phyloP scores from a whole-genome alignment of 2,888 invertebrate genomes.

The Clivina fossor region DNA sequence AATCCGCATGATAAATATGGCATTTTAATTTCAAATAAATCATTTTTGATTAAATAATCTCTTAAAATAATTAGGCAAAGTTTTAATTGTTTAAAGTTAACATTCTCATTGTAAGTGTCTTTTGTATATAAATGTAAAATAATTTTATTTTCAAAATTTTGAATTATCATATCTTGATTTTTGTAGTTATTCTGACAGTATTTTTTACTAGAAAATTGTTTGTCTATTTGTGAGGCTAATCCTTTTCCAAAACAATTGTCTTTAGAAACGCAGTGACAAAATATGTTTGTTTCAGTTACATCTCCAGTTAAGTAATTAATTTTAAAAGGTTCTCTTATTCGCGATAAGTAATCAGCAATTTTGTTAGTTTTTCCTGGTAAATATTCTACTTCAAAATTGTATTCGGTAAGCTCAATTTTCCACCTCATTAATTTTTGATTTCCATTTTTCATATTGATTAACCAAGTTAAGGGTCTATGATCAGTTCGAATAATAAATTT shows the following conservation, averaged over 20 bases:
- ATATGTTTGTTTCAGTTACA: slow-evolving; percentile 6
- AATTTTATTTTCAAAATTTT: too few species aligned
- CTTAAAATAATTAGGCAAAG: too few species aligned
- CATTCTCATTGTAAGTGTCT: too few species aligned
- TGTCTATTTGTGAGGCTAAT: slow-evolving; percentile 12
- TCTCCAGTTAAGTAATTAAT: slow-evolving; percentile 7
- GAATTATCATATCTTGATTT: too few species aligned
- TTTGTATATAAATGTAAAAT: too few species aligned
- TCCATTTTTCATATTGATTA: slow-evolving; percentile 18
- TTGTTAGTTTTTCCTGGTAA: slow-evolving; percentile 6
- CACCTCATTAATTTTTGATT: slow-evolving; percentile 21
- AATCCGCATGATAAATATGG: too few species aligned
- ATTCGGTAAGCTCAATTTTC: slow-evolving; percentile 12
- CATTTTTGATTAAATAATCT: too few species aligned
- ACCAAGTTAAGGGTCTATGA: slow-evolving; percentile 7
- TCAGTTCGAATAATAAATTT: slow-evolving; percentile 16
- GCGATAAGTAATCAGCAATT: slow-evolving; percentile 8
- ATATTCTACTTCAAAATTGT: slow-evolving; percentile 6
- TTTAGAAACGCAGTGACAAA: slow-evolving; percentile 9
- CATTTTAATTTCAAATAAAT: too few species aligned
- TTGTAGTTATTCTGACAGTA: neutral
- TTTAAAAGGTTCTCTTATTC: slow-evolving; percentile 1
- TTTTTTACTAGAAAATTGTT: slow-evolving; percentile 8
- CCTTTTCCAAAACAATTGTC: slow-evolving; percentile 7
- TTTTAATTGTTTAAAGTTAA: too few species aligned